These are phyloP conservation scores for Tympanoctomys barrerae DNA, from an alignment of 2,797 vertebrate species.

Conservation along the genomic window DNA sequence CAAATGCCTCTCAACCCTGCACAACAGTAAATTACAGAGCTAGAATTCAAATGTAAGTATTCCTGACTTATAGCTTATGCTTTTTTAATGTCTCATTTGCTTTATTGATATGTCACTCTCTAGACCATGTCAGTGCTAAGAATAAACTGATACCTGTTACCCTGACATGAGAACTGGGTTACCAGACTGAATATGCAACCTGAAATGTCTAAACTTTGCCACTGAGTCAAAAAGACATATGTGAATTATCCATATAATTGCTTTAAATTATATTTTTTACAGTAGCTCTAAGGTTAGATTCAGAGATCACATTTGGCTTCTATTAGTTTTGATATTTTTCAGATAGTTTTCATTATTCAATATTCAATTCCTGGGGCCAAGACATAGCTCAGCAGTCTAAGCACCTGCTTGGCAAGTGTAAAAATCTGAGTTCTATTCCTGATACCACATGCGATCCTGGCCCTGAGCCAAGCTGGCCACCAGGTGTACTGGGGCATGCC, in stretches of 20 bases:
- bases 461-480: too few species aligned
- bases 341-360: neutral
- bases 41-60: neutral
- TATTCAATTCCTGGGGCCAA: neutral
- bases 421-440: too few species aligned
- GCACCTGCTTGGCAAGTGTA: too few species aligned
- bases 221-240: neutral
- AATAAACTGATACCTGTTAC: neutral
- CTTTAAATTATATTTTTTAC: slow-evolving; percentile 3
- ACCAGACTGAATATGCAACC: neutral
- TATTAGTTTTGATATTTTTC: neutral
- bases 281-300: neutral
- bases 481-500: too few species aligned
- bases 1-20: neutral
- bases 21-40: neutral
- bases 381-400: too few species aligned
- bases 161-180: neutral
- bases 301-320: slow-evolving; percentile 7
- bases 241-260: neutral
- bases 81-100: neutral
- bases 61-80: neutral
- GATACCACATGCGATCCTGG: too few species aligned
- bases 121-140: neutral
- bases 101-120: neutral
- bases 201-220: neutral